Conservation (phyloP, 1,140 invertebrate species). For the Samia ricini region DNA sequence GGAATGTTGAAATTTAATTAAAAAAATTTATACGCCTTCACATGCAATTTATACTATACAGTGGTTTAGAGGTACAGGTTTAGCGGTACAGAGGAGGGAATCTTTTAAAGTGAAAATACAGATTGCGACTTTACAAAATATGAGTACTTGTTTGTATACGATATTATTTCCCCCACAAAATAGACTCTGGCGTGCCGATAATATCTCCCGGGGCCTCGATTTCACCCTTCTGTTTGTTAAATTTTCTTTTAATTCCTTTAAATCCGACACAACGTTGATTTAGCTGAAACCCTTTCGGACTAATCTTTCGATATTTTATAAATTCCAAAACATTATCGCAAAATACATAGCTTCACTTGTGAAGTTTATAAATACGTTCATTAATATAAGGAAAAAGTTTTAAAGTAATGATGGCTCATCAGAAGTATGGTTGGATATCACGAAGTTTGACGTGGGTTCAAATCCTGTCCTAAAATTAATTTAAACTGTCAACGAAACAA, state of each 20-base stretch:
- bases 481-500: no score
- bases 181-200: constrained; percentile 10
- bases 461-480: no score
- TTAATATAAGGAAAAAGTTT: not conserved
- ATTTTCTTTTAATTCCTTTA: constrained; percentile 19
- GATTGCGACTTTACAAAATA: constrained; percentile 34
- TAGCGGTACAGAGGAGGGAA: constrained; percentile 25
- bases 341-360: not conserved
- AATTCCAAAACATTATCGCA: not conserved
- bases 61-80: constrained; percentile 25
- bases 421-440: no score
- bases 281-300: not conserved
- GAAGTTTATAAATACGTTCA: not conserved
- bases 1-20: no score
- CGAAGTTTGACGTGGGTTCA: no score
- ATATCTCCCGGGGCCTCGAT: constrained; percentile 8
- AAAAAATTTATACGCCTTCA: not conserved
- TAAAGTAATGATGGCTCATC: no score
- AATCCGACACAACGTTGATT: not conserved
- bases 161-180: constrained; percentile 16
- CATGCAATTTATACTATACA: constrained; percentile 4
- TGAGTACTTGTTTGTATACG: no score
- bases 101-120: constrained; percentile 37
- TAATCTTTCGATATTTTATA: not conserved
- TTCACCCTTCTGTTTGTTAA: not conserved